Percentiles rank a stretch among this genome's conserved stretches.
Evolutionary conservation across 2,113 vertebrate species (phyloP).

Genomic region (Platichthys flesus): DNA sequence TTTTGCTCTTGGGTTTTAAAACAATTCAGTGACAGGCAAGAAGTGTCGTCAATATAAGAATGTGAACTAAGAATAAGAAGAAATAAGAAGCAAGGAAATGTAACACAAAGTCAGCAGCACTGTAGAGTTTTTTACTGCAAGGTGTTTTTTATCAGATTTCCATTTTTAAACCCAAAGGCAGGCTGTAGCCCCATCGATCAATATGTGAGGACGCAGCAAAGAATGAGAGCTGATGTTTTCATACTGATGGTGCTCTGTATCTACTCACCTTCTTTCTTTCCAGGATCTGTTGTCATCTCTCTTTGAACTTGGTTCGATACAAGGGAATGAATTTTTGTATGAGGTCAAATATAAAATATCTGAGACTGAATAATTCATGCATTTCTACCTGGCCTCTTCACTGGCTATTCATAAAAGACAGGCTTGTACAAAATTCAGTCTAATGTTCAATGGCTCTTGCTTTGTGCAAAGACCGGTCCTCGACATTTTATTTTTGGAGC

Average conservation of each 20-base stretch:
- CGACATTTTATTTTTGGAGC: background rate
- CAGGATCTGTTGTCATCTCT: conserved; percentile 53
- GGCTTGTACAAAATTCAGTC: conserved; percentile 15
- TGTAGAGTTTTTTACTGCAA: conserved; percentile 3
- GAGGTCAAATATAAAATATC: conserved; percentile 67
- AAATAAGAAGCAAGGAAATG: background rate
- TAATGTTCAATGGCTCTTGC: background rate
- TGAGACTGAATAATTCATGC: conserved; percentile 65
- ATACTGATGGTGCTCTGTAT: conserved; percentile 43
- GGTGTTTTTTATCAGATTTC: conserved; percentile 7
- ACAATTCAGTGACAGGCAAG: conserved; percentile 15
- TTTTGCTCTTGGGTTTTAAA: background rate
- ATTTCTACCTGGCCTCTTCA: conserved; percentile 21
- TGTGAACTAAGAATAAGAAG: background rate
- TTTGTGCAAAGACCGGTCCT: background rate
- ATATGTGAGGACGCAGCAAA: conserved; percentile 1
- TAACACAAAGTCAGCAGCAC: background rate
- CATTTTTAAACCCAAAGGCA: conserved; percentile 27
- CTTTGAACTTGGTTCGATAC: conserved; percentile 34
- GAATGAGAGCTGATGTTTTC: conserved; percentile 32
- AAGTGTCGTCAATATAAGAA: conserved; percentile 19
- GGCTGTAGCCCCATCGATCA: conserved; percentile 53
- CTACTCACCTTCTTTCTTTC: conserved; percentile 22
- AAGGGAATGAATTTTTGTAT: conserved; percentile 52
- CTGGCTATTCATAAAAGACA: conserved; percentile 27